Evolutionary conservation across 2,797 vertebrate species (phyloP).

Genomic region (Intellagama lesueurii): DNA sequence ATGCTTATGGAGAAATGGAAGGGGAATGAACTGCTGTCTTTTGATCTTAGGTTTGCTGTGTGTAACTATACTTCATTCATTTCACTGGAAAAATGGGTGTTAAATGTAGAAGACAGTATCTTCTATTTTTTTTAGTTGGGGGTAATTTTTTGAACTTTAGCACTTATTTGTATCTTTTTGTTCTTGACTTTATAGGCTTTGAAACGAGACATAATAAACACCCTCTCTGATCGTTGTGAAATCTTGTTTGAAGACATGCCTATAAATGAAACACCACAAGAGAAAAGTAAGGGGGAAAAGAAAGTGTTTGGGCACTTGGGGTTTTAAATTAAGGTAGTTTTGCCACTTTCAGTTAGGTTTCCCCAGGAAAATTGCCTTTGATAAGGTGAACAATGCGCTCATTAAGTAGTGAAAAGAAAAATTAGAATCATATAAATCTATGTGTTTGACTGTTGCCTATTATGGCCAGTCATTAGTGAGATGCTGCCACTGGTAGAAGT

Average conservation of each 20-base stretch:
- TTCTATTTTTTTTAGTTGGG: background rate
- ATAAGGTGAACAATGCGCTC: background rate
- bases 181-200: slow-evolving; percentile 81
- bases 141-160: background rate
- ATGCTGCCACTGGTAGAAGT: background rate
- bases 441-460: background rate
- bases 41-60: background rate
- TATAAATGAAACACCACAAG: slow-evolving; percentile 78
- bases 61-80: background rate
- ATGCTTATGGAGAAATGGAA: too few species aligned
- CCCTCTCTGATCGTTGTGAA: slow-evolving; percentile 88
- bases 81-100: background rate
- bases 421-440: background rate
- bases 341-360: background rate
- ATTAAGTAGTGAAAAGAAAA: background rate
- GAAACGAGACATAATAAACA: slow-evolving; percentile 92
- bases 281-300: slow-evolving; percentile 76
- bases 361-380: slow-evolving; percentile 32
- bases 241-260: slow-evolving; percentile 91
- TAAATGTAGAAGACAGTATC: background rate
- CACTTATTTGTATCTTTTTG: slow-evolving; percentile 14
- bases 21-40: background rate
- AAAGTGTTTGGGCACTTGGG: background rate
- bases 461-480: background rate
- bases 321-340: background rate